phyloP scores from a whole-genome alignment of 1,140 invertebrate genomes.

The Branchinecta lindahli region DNA sequence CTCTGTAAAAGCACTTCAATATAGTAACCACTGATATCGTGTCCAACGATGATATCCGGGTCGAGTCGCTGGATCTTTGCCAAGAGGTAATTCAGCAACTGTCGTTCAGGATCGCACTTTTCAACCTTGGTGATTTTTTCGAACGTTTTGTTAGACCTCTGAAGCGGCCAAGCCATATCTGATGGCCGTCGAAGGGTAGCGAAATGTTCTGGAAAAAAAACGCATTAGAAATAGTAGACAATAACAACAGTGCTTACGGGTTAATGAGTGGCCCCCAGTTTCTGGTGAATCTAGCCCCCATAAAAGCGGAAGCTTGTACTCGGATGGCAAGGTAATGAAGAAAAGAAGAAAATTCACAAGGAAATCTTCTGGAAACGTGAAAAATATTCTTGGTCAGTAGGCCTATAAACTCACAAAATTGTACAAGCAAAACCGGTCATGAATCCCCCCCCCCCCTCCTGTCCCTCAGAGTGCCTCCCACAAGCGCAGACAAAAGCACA shows the following conservation, averaged over 20 bases:
- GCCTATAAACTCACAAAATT: too few relatives aligned
- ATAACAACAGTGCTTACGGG: background rate
- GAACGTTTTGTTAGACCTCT: constrained; percentile 40
- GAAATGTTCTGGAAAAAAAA: constrained; percentile 29
- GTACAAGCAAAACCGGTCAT: too few relatives aligned
- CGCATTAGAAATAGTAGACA: constrained; percentile 17
- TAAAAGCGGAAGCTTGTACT: too few relatives aligned
- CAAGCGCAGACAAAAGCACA: too few relatives aligned
- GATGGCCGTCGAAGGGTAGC: constrained; percentile 61
- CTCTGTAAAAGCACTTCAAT: constrained; percentile 73
- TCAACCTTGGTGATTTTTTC: constrained; percentile 57
- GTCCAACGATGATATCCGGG: constrained; percentile 84
- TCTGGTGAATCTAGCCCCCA: too few relatives aligned
- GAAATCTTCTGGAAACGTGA: too few relatives aligned
- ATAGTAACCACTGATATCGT: constrained; percentile 75
- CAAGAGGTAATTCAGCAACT: constrained; percentile 64
- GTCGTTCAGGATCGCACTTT: constrained; percentile 63
- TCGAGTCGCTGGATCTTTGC: constrained; percentile 70
- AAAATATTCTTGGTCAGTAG: too few relatives aligned
- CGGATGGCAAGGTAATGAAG: too few relatives aligned
- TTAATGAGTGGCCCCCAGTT: too few relatives aligned
- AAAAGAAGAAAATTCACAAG: too few relatives aligned
- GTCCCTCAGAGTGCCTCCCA: too few relatives aligned
- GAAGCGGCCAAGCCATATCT: constrained; percentile 57
- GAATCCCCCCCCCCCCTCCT: too few relatives aligned